Conservation (phyloP, 2,888 invertebrate species). For the Phaonia tiefii region DNA sequence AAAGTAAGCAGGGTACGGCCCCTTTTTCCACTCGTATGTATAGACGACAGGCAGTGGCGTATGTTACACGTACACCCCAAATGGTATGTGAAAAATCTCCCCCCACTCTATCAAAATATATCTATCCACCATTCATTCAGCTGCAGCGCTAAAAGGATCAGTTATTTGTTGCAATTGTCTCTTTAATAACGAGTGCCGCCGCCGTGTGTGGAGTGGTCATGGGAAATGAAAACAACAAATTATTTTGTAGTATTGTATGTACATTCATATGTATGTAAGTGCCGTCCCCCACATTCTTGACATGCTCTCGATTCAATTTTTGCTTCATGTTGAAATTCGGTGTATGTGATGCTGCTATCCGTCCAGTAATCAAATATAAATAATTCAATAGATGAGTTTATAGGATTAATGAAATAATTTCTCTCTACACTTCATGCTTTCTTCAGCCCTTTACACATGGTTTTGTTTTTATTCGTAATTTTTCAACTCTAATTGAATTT, state of each 20-base stretch:
- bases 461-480: no score
- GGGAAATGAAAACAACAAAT: background rate
- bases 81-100: background rate
- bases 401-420: no score
- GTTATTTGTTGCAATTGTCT: conserved; percentile 26
- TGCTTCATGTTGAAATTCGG: background rate
- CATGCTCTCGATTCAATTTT: conserved; percentile 6
- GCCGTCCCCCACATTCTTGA: background rate
- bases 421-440: no score
- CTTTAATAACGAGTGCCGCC: conserved; percentile 1
- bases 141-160: conserved; percentile 8
- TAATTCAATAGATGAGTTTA: background rate
- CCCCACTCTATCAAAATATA: no score
- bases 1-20: conserved; percentile 62
- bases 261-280: no score
- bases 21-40: conserved; percentile 35
- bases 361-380: conserved; percentile 3
- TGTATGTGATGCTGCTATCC: background rate
- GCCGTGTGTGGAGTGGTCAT: no score
- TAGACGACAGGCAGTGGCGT: background rate
- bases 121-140: background rate
- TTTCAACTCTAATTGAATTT: no score
- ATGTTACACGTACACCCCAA: background rate
- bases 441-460: no score
- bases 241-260: no score